These are phyloP conservation scores for Notechis scutatus DNA, from an alignment of 2,113 vertebrate species.

Conservation along the genomic window DNA sequence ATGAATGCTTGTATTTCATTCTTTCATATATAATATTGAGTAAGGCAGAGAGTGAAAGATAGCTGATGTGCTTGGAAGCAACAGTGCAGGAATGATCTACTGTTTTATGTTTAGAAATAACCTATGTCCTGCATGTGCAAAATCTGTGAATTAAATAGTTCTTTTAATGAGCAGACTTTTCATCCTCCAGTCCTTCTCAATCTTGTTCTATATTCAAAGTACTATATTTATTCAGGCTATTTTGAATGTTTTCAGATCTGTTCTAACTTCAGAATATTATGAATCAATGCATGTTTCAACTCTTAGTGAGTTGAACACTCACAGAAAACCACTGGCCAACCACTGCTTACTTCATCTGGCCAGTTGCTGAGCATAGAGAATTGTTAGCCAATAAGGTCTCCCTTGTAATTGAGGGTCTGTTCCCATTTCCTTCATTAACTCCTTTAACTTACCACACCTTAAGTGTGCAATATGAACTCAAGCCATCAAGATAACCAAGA, in stretches of 20 bases:
- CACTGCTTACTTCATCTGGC: not conserved
- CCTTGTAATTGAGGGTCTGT: not conserved
- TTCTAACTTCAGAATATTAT: not conserved
- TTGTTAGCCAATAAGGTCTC: not conserved
- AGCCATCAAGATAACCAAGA: too few species aligned
- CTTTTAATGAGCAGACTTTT: too few species aligned
- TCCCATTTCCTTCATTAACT: not conserved
- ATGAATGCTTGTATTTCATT: too few species aligned
- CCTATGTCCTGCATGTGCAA: too few species aligned
- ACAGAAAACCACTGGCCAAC: not conserved
- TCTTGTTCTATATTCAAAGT: too few species aligned
- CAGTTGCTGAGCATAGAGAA: not conserved
- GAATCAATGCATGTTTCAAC: not conserved
- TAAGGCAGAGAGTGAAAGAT: too few species aligned
- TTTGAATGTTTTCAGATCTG: not conserved
- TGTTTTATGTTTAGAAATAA: too few species aligned
- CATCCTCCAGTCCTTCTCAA: too few species aligned
- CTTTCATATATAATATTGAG: too few species aligned
- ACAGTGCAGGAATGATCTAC: too few species aligned
- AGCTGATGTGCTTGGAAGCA: too few species aligned
- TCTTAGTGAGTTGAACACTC: not conserved
- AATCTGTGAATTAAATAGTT: too few species aligned
- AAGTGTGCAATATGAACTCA: not conserved
- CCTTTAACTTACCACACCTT: not conserved
- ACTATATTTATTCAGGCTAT: not conserved